Evolutionary conservation across 2,113 vertebrate genomes (phyloP).

Genomic region (Hylia prasina): DNA sequence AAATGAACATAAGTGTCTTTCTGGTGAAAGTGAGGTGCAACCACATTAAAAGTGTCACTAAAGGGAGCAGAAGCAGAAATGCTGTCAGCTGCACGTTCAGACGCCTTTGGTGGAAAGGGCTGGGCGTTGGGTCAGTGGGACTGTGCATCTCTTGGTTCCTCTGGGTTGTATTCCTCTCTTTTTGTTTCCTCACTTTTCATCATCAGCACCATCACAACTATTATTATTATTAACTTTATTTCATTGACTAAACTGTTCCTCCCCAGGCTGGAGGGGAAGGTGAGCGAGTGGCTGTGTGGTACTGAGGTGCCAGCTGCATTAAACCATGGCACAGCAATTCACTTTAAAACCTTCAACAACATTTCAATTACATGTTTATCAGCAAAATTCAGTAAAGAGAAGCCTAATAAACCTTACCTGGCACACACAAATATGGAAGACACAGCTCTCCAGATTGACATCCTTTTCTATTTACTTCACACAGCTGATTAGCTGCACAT

Average conservation of each 20-base stretch:
- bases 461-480: slow-evolving; percentile 93
- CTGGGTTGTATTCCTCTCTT: neutral
- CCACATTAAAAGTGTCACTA: neutral
- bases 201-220: neutral
- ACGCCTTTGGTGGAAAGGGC: neutral
- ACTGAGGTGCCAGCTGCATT: neutral
- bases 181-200: neutral
- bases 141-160: neutral
- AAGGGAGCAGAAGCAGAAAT: neutral
- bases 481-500: slow-evolving; percentile 89
- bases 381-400: neutral
- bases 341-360: neutral
- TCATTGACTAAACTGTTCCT: neutral
- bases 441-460: slow-evolving; percentile 85
- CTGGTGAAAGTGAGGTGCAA: neutral
- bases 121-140: neutral
- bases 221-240: neutral
- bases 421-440: slow-evolving; percentile 87
- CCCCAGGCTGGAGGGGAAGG: fast-evolving
- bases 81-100: fast-evolving
- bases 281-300: fast-evolving
- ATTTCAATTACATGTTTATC: neutral
- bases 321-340: neutral
- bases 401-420: slow-evolving; percentile 73
- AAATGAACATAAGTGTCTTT: neutral